Base-by-base conservation (phyloP, 2,888 invertebrate species). In the Ormyrus labotus region DNA sequence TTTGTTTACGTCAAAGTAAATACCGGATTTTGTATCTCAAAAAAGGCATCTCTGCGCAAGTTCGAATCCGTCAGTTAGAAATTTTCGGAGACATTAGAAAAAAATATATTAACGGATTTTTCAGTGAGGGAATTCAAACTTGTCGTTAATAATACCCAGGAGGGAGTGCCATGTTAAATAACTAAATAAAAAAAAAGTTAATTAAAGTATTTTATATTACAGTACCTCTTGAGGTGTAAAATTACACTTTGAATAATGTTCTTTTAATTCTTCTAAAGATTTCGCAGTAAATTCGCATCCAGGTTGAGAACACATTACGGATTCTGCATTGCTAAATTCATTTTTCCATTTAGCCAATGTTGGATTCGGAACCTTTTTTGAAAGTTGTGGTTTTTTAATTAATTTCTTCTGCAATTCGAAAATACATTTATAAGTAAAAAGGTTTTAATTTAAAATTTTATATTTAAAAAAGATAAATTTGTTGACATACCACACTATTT, bases 191-290 rank as follows among this genome's bases (percentile, higher is more conserved):
- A 10, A 51, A 47, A 53, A 48, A 78, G n/a, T 47, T 57, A 11
- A 9, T 8, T 58, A 48, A 63, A 79, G 10, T 8, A 34, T 67
- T 60, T 61, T 57, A 63, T 51, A 63, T 50, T 63, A 58, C 55
- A 67, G n/a, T 81, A 88, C 87, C 84, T 84, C 64, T 61, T 81
- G 83, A 4, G 88, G 86, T 61, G 79, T 82, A 50, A 88, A 88
- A 50, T 87, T 86, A 81, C 91, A 91, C 3, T 60, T 71, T 19
- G 82, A 69, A 81, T 84, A 86, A 84, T 91, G 91, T n/a, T 87
- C 76, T 47, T 84, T 85, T 11, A 91, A 88, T n/a, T 82, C 85
- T 55, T 88, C 85, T 2, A 87, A 70, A 7, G 85, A 83, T 7
- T 81, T 63, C 57, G 84, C 80, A 0, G 78, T 74, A 71, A 87